These are phyloP conservation scores for Mycteria americana DNA, from an alignment of 2,797 vertebrate species.

Conservation along the genomic window DNA sequence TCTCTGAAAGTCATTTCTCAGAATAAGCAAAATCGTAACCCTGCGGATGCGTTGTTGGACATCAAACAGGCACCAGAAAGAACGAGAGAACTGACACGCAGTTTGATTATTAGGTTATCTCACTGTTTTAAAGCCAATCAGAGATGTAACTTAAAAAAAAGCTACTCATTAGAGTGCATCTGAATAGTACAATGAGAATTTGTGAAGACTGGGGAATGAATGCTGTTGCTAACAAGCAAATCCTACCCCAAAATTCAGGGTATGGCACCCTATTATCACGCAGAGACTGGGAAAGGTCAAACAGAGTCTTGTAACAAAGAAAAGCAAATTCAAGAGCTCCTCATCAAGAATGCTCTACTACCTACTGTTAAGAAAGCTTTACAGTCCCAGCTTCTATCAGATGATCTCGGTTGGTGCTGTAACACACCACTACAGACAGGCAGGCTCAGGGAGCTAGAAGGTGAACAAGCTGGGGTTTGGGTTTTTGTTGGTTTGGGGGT, in stretches of 20 bases:
- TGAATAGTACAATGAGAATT: background rate
- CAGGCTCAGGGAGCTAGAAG: background rate
- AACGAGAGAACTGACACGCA: fast-evolving
- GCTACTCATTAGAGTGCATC: fast-evolving
- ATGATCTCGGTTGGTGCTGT: background rate
- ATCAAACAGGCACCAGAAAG: background rate
- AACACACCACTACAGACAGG: background rate
- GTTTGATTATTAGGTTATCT: background rate
- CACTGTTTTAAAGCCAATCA: background rate
- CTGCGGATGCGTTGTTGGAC: background rate
- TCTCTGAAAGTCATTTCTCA: background rate
- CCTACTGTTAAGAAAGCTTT: background rate
- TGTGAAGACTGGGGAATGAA: background rate
- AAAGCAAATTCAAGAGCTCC: background rate
- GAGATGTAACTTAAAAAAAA: background rate
- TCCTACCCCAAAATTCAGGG: background rate
- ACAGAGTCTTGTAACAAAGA: background rate
- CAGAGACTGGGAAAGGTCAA: background rate
- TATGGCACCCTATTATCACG: background rate
- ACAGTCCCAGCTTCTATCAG: background rate
- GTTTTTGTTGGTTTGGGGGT: background rate
- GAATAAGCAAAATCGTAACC: background rate
- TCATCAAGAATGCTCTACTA: background rate
- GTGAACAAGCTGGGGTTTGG: fast-evolving
- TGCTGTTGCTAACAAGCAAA: background rate